phyloP scores from a whole-genome alignment of 2,797 vertebrate species.

The Argyrosomus regius region DNA sequence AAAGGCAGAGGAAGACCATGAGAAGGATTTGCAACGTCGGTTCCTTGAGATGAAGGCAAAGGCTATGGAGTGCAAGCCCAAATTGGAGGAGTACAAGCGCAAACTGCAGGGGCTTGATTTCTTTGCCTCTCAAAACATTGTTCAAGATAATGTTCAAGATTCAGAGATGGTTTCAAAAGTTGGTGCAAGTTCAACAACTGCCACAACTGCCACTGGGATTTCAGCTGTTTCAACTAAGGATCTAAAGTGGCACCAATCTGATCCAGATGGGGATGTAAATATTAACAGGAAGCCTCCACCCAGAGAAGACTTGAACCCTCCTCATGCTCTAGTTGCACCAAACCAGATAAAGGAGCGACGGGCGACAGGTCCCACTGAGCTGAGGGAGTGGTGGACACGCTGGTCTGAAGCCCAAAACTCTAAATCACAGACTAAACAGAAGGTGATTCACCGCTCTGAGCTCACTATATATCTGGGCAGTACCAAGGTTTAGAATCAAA shows the following conservation, averaged over 20 bases:
- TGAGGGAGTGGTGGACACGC: slow-evolving; percentile 84
- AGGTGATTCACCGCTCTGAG: slow-evolving; percentile 81
- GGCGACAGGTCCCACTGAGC: slow-evolving; percentile 76
- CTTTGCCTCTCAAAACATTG: not conserved
- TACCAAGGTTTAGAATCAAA: slow-evolving; percentile 74
- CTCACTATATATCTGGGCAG: slow-evolving; percentile 82
- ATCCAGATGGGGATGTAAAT: slow-evolving; percentile 44
- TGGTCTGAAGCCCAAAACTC: slow-evolving; percentile 76
- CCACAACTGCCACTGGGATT: not conserved
- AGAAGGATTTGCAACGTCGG: slow-evolving; percentile 81
- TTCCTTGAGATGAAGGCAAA: slow-evolving; percentile 82
- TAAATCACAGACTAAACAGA: slow-evolving; percentile 48
- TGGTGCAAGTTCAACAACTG: not conserved
- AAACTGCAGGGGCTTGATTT: slow-evolving; percentile 67
- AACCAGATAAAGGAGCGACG: slow-evolving; percentile 74
- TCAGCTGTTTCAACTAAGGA: not conserved
- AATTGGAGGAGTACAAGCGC: slow-evolving; percentile 78
- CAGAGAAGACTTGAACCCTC: slow-evolving; percentile 56
- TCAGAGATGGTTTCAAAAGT: slow-evolving; percentile 1
- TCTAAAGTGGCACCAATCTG: slow-evolving; percentile 34
- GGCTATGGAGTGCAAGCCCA: slow-evolving; percentile 78
- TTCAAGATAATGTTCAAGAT: slow-evolving; percentile 16
- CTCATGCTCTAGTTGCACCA: slow-evolving; percentile 65
- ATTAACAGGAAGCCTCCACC: slow-evolving; percentile 73
- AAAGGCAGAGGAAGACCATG: slow-evolving; percentile 81